Percentiles rank a stretch among this genome's conserved stretches.
Conservation (phyloP, 2,797 vertebrate species). For the Tiaroga cobitis region DNA sequence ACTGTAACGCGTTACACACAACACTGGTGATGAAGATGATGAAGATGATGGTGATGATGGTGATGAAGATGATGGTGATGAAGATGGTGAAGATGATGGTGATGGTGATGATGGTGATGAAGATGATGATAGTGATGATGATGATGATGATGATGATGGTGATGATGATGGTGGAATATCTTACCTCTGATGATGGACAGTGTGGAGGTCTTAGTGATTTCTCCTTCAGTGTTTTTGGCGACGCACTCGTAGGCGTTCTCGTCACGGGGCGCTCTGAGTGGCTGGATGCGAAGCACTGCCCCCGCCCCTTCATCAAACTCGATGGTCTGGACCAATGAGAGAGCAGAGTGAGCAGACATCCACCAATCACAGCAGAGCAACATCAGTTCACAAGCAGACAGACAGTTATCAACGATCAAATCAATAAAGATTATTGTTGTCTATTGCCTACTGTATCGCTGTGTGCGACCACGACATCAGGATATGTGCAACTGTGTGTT, state of each 20-base stretch:
- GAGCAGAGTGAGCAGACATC: neutral
- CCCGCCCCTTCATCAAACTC: slow-evolving; percentile 96
- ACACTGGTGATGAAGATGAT: too few species aligned
- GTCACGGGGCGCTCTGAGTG: slow-evolving; percentile 91
- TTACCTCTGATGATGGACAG: slow-evolving; percentile 96
- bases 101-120: too few species aligned
- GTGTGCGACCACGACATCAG: too few species aligned
- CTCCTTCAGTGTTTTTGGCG: slow-evolving; percentile 89
- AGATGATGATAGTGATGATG: neutral
- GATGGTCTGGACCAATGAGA: slow-evolving; percentile 81
- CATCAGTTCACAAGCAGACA: neutral
- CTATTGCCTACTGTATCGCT: neutral
- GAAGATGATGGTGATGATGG: too few species aligned
- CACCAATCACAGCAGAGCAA: slow-evolving; percentile 16
- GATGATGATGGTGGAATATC: neutral
- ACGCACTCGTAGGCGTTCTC: slow-evolving; percentile 96
- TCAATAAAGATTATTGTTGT: neutral
- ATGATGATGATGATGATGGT: neutral
- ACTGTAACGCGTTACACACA: too few species aligned
- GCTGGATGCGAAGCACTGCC: slow-evolving; percentile 95
- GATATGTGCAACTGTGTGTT: too few species aligned
- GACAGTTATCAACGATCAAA: neutral
- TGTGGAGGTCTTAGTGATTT: slow-evolving; percentile 90
- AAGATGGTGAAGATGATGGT: accelerated
- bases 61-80: too few species aligned